Percentiles rank a stretch among this genome's conserved stretches.
phyloP scores from a whole-genome alignment of 2,888 invertebrate species.

The Nezara viridula region DNA sequence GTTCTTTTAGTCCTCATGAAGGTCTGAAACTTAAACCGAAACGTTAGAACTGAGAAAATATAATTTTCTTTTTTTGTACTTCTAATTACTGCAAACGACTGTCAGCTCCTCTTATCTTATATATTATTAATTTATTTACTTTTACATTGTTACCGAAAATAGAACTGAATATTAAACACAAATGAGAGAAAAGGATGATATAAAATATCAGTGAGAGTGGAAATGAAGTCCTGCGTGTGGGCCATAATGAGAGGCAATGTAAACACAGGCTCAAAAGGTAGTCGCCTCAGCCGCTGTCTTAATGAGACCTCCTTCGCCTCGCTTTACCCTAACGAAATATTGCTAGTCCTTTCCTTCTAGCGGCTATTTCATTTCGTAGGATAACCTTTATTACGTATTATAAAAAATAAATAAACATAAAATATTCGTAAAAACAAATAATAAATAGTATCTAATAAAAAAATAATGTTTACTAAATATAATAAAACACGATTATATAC shows the following conservation, averaged over 20 bases:
- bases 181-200: neutral
- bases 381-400: neutral
- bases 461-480: too few relatives aligned
- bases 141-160: too few relatives aligned
- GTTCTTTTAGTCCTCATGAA: too few relatives aligned
- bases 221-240: conserved; percentile 25
- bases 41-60: too few relatives aligned
- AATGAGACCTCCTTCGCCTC: neutral
- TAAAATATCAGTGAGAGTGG: neutral
- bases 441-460: too few relatives aligned
- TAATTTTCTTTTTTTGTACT: too few relatives aligned
- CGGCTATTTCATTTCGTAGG: neutral
- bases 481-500: too few relatives aligned
- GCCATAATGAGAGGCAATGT: neutral
- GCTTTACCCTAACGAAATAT: neutral
- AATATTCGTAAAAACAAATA: neutral
- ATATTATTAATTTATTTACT: too few relatives aligned
- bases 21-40: too few relatives aligned
- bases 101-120: too few relatives aligned
- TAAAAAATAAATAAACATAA: neutral
- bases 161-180: neutral
- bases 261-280: conserved; percentile 3
- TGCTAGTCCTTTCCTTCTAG: neutral
- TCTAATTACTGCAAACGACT: too few relatives aligned
- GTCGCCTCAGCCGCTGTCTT: neutral